Percentiles rank a stretch among this genome's conserved stretches.
Evolutionary conservation across 1,140 invertebrate genomes (phyloP).

Genomic region (Agrypnia vestita): DNA sequence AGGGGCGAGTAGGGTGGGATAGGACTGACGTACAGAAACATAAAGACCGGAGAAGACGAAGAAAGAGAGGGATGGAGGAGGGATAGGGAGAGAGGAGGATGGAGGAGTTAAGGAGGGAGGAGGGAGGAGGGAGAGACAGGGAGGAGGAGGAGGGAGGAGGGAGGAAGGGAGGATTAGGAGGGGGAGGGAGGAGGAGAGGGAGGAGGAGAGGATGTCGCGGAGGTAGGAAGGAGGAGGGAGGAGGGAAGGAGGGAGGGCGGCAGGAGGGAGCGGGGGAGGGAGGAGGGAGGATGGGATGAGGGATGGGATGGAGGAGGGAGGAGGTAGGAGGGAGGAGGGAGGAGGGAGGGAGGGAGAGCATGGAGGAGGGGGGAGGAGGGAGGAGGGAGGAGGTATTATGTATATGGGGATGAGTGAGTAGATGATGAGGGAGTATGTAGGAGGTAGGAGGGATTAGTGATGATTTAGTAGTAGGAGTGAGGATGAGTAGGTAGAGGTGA

Average conservation of each 20-base stretch:
- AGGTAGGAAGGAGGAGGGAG: neutral
- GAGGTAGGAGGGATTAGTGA: neutral
- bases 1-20: too few relatives aligned
- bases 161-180: neutral
- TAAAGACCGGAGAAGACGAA: too few relatives aligned
- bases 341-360: neutral
- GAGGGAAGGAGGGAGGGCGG: neutral
- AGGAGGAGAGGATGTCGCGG: conserved; percentile 32
- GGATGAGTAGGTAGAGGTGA: neutral
- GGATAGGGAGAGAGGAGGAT: too few relatives aligned
- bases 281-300: too few relatives aligned
- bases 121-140: neutral
- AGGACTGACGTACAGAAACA: too few relatives aligned
- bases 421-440: neutral
- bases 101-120: neutral
- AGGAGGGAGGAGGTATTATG: neutral
- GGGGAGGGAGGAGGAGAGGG: conserved; percentile 6
- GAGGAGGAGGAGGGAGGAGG: conserved; percentile 33
- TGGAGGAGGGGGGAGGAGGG: neutral
- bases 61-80: too few relatives aligned
- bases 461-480: neutral
- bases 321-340: neutral
- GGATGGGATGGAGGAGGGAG: neutral
- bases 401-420: neutral
- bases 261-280: neutral